phyloP scores from a whole-genome alignment of 2,888 invertebrate genomes.

The Coelinius sp. region DNA sequence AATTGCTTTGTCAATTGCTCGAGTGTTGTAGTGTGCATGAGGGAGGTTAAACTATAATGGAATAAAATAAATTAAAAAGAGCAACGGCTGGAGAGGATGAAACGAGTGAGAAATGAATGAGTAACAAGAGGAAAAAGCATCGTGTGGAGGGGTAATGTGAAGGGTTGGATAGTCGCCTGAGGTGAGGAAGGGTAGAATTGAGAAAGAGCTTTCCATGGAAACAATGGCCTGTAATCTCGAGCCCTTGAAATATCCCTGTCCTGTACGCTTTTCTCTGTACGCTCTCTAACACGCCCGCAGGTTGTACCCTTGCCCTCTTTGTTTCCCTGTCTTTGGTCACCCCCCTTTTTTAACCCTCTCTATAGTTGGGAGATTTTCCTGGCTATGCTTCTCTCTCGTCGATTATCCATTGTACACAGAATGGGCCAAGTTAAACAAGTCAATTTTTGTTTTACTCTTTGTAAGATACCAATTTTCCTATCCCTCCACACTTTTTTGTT shows the following conservation, averaged over 20 bases:
- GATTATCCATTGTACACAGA: slow-evolving; percentile 21
- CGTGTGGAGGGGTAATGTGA: not conserved
- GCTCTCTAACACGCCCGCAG: slow-evolving; percentile 33
- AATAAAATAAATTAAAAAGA: slow-evolving; percentile 17
- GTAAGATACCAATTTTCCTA: not conserved
- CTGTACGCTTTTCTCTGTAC: slow-evolving; percentile 26
- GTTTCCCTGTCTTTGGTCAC: not conserved
- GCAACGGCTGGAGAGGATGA: slow-evolving; percentile 28
- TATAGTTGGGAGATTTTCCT: not conserved
- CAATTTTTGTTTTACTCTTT: slow-evolving; percentile 7
- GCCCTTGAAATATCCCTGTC: slow-evolving; percentile 60
- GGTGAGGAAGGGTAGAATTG: slow-evolving; percentile 59
- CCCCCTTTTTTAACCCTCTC: not conserved
- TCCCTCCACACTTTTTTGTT: not conserved
- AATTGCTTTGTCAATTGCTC: not conserved
- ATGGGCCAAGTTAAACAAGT: slow-evolving; percentile 14
- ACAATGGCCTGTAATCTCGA: slow-evolving; percentile 70
- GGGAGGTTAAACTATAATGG: slow-evolving; percentile 1
- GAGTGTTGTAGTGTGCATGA: not conserved
- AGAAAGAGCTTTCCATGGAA: slow-evolving; percentile 67
- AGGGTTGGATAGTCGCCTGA: slow-evolving; percentile 36
- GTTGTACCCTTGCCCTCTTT: slow-evolving; percentile 19
- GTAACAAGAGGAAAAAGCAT: slow-evolving; percentile 24
- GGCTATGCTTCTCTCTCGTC: not conserved
- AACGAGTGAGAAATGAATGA: slow-evolving; percentile 24